Percentiles rank a stretch among this genome's conserved stretches.
phyloP scores from a whole-genome alignment of 2,797 vertebrate species.

The Acestrorhynchus altus region DNA sequence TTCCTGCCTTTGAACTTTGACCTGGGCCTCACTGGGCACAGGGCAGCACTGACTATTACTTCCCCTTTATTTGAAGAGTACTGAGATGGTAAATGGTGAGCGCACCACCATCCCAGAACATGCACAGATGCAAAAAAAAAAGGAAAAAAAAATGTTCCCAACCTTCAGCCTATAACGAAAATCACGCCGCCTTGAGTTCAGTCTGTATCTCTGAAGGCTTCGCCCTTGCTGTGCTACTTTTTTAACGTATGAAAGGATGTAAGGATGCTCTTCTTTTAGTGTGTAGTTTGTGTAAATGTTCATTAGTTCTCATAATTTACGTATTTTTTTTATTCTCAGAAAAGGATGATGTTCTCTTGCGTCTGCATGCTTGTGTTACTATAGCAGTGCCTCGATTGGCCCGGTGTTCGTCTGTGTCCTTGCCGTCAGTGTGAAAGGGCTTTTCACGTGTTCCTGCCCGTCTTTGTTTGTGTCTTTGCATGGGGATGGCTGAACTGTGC shows the following conservation, averaged over 20 bases:
- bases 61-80: not conserved
- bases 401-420: constrained; percentile 20
- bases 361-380: constrained; percentile 67
- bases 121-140: not conserved
- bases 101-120: constrained; percentile 10
- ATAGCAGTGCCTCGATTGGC: constrained; percentile 51
- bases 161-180: constrained; percentile 53
- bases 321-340: constrained; percentile 21
- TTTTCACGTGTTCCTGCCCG: not conserved
- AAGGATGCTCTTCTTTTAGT: not conserved
- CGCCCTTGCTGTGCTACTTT: not conserved
- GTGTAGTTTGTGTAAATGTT: not conserved
- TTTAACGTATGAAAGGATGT: not conserved
- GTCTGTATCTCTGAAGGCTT: not conserved
- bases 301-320: not conserved
- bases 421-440: not conserved
- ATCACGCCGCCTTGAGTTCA: constrained; percentile 21
- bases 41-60: constrained; percentile 17
- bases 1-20: constrained; percentile 95
- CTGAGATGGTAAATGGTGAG: not conserved
- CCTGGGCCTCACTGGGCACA: constrained; percentile 41
- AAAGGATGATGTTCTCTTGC: constrained; percentile 7
- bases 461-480: constrained; percentile 63
- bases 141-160: not conserved
- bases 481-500: constrained; percentile 56